Conservation (phyloP, 1,140 invertebrate species). For the Hestina assimilis region DNA sequence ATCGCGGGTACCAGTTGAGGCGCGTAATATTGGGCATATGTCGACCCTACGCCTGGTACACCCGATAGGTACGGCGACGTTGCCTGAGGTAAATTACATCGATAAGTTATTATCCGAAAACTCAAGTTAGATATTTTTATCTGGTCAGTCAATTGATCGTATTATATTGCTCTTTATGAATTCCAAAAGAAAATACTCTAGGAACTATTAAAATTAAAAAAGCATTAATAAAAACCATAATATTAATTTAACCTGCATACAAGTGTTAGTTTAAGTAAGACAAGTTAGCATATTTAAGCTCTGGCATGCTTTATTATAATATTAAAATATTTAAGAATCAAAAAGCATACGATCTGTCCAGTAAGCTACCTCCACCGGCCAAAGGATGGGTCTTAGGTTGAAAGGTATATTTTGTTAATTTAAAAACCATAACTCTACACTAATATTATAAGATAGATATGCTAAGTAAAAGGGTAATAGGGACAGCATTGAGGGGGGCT, state of each 20-base stretch:
- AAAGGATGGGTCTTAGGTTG: conserved; percentile 19
- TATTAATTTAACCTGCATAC: neutral
- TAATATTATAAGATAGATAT: conserved; percentile 9
- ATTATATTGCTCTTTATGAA: neutral
- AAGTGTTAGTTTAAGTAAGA: conserved; percentile 27
- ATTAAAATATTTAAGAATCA: conserved; percentile 44
- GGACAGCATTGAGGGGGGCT: conserved; percentile 3
- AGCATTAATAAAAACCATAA: neutral
- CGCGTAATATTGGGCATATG: conserved; percentile 92
- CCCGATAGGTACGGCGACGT: conserved; percentile 93
- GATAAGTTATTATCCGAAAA: neutral
- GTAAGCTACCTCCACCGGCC: conserved; percentile 30
- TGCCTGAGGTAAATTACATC: conserved; percentile 81
- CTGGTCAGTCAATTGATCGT: conserved; percentile 4
- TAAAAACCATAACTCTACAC: conserved; percentile 3
- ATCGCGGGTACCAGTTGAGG: conserved; percentile 91
- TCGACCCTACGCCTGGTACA: conserved; percentile 89
- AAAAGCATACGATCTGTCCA: conserved; percentile 56
- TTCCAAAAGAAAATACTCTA: neutral
- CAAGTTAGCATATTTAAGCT: conserved; percentile 57
- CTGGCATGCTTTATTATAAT: conserved; percentile 55
- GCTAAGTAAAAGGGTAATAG: conserved; percentile 10
- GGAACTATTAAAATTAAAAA: neutral
- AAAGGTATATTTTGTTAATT: neutral
- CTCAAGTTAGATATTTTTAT: neutral